Evolutionary conservation across 2,113 vertebrate genomes (phyloP), one percentile per base, ranked within the genome.

Genomic region (Furnarius figulus): DNA sequence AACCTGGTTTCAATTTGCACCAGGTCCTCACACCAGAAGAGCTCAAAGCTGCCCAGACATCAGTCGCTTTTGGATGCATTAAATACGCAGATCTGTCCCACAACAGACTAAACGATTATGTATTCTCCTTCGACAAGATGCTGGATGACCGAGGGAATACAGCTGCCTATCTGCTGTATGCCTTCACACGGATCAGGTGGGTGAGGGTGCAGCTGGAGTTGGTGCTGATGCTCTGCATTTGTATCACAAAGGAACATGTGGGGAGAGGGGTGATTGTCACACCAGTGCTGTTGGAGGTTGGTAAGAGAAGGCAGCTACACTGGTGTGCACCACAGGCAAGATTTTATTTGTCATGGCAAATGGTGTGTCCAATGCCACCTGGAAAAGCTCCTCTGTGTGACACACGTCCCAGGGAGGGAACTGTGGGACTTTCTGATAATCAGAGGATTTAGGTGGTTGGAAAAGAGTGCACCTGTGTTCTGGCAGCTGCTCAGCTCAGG

Each of bases 51-150:
- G 99, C 99, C 25, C 99, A 99, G 98, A 98, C 86, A 0, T 98
- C 99, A 0, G 99, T 99, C 1, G 99, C 99, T 2, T 99, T 99
- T 27, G 99, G 99, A 30, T 99, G 99, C 85, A 99, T 99, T 91
- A 99, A 99, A 63, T 99, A 99, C 2, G 99, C 99, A n/a, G 99
- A 99, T 95, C 98, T 99, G 24, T 99, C 99, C 23, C 99, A 99
- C 97, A 99, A 99, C 95, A 98, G 99, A 71, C 97, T 99, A 92
- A 99, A 99, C 25, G 99, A 99, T 97, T 99, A 99, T 31, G 96
- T 99, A 47, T 99, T 99, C 98, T 99, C 99, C 59, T 99, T 99
- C 31, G 99, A 99, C 98, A 99, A 99, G 97, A 99, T 99, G 99
- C 97, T 99, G 89, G 99, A 99, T 25, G 99, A 99, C 97, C 97